These are phyloP conservation scores for Loriculus beryllinus DNA, from an alignment of 2,797 vertebrate genomes.

Conservation along the genomic window DNA sequence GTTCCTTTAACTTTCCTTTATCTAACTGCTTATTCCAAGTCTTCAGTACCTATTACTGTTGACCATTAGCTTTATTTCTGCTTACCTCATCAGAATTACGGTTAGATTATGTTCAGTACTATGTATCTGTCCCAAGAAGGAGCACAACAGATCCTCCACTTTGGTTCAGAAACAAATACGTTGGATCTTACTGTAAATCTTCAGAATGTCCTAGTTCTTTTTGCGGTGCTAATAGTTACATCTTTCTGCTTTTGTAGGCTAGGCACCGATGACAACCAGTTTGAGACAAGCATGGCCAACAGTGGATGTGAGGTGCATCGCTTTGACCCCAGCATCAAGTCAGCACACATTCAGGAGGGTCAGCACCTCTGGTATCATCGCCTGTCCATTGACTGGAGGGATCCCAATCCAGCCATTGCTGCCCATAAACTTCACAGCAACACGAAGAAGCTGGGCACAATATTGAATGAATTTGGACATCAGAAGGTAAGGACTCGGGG, in stretches of 20 bases:
- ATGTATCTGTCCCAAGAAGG: background rate
- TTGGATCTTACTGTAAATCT: background rate
- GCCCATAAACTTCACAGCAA: conserved; percentile 76
- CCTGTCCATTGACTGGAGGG: conserved; percentile 91
- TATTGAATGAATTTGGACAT: conserved; percentile 92
- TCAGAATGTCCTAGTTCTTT: background rate
- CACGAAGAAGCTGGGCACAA: conserved; percentile 89
- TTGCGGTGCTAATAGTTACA: background rate
- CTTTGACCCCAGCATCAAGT: conserved; percentile 88
- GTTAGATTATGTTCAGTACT: background rate
- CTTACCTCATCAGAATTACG: background rate
- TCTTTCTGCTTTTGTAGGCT: conserved; percentile 45
- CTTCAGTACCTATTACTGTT: background rate
- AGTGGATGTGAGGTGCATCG: conserved; percentile 90
- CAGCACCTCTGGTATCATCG: conserved; percentile 87
- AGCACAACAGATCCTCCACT: background rate
- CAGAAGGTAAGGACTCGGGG: conserved; percentile 79
- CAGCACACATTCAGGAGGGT: conserved; percentile 82
- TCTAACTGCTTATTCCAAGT: background rate
- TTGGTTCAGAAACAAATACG: background rate
- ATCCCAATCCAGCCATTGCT: conserved; percentile 85
- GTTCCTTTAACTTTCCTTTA: background rate
- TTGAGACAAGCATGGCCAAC: conserved; percentile 82
- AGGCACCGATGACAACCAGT: conserved; percentile 79
- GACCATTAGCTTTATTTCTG: background rate